Conservation (phyloP, 2,888 invertebrate genomes). For the Thereva unica region DNA sequence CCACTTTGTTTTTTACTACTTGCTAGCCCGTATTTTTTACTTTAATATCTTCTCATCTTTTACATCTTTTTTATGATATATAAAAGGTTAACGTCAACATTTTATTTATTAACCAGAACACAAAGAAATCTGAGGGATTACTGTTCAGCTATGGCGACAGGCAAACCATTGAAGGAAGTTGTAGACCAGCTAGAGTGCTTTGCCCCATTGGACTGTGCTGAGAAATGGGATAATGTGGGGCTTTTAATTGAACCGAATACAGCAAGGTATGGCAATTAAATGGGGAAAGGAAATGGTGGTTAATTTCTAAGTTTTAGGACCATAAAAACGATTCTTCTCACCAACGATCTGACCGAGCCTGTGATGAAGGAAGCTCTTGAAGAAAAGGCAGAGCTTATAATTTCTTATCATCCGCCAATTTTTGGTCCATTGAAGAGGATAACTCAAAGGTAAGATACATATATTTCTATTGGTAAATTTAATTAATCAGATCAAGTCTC, state of each 20-base stretch:
- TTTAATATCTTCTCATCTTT: too few relatives aligned
- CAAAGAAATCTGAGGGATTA: too few relatives aligned
- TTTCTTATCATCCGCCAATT: slow-evolving; percentile 96
- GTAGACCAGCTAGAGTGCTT: slow-evolving; percentile 67
- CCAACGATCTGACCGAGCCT: slow-evolving; percentile 89
- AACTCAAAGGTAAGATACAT: slow-evolving; percentile 67
- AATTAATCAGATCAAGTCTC: too few relatives aligned
- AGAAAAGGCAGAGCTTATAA: slow-evolving; percentile 73
- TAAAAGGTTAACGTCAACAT: too few relatives aligned
- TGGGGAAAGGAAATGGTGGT: not conserved
- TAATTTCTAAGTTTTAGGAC: slow-evolving; percentile 46
- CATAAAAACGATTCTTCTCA: slow-evolving; percentile 74
- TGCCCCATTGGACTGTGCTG: slow-evolving; percentile 74
- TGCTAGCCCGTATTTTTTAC: too few relatives aligned
- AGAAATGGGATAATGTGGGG: slow-evolving; percentile 95
- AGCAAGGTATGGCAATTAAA: slow-evolving; percentile 56
- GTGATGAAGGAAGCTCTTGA: slow-evolving; percentile 81
- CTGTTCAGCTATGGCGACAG: not conserved
- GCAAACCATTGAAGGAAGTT: slow-evolving; percentile 51
- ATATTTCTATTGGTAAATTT: not conserved
- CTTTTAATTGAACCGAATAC: slow-evolving; percentile 80
- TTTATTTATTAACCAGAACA: too few relatives aligned
- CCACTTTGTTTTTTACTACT: too few relatives aligned
- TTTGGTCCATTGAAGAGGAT: slow-evolving; percentile 83
- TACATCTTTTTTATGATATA: too few relatives aligned